Percentiles rank a stretch among this genome's conserved stretches.
Conservation (phyloP, 2,797 vertebrate species). For the Moxostoma hubbsi region DNA sequence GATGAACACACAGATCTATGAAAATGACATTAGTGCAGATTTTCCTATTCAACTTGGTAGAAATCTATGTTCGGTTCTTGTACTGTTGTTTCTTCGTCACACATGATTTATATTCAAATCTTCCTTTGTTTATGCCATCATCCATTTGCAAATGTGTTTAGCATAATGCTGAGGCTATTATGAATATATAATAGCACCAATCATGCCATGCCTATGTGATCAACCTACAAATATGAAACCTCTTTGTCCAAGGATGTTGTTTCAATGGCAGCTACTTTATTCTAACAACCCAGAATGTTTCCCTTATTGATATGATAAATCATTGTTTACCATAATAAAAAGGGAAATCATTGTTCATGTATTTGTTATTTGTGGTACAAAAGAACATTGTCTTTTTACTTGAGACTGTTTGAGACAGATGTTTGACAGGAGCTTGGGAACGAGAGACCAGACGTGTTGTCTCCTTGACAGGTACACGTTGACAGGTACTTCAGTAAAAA, state of each 20-base stretch:
- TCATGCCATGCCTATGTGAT: not conserved
- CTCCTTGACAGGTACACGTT: constrained; percentile 14
- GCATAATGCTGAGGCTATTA: not conserved
- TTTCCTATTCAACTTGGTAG: too few relatives aligned
- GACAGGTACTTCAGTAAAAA: constrained; percentile 22
- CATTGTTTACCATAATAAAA: constrained; percentile 25
- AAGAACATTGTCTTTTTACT: constrained; percentile 27
- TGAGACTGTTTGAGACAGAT: constrained; percentile 17
- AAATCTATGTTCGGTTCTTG: not conserved
- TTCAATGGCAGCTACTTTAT: not conserved
- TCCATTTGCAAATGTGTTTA: not conserved
- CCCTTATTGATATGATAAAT: constrained; percentile 33
- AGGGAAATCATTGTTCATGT: not conserved
- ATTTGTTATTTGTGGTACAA: constrained; percentile 17
- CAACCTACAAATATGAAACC: constrained; percentile 1
- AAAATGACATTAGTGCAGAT: too few relatives aligned
- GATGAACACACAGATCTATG: too few relatives aligned
- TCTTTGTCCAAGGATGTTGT: not conserved
- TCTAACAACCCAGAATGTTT: constrained; percentile 16
- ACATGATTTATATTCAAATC: constrained; percentile 3
- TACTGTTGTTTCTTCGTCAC: not conserved
- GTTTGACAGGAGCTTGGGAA: constrained; percentile 23
- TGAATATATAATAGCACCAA: constrained; percentile 11
- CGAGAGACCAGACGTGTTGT: constrained; percentile 16
- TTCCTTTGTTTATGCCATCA: not conserved